These are phyloP conservation scores for Montipora cactus DNA, from an alignment of 64 coral and sea anemone species.

Conservation along the genomic window DNA sequence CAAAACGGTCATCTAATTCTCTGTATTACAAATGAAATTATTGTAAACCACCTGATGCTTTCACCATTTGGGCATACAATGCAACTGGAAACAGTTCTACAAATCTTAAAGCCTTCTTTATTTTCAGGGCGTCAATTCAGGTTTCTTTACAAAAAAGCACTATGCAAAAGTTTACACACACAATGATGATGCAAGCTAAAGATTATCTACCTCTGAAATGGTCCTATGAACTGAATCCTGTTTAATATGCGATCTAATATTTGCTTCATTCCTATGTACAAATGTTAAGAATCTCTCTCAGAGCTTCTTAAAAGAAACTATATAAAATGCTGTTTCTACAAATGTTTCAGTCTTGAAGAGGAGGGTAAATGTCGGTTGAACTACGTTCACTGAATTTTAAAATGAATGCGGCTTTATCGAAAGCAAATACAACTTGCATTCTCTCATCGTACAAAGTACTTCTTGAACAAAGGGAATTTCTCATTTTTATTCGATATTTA, in stretches of 20 bases:
- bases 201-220: neutral
- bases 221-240: neutral
- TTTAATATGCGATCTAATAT: neutral
- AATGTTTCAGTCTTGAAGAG: neutral
- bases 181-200: neutral
- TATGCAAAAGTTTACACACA: neutral
- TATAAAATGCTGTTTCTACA: neutral
- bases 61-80: neutral
- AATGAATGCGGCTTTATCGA: neutral
- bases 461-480: neutral
- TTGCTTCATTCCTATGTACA: conserved; percentile 29
- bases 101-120: conserved; percentile 11
- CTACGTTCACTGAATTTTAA: neutral
- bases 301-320: conserved; percentile 15
- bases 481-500: neutral
- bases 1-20: neutral
- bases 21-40: neutral
- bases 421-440: neutral
- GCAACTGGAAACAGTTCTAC: neutral
- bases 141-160: conserved; percentile 40
- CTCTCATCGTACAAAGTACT: neutral
- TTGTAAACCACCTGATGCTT: neutral
- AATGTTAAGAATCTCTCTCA: conserved; percentile 23
- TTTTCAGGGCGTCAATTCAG: conserved; percentile 19
- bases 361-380: neutral